phyloP scores from a whole-genome alignment of 2,797 vertebrate species.

The Poecilia wingei region DNA sequence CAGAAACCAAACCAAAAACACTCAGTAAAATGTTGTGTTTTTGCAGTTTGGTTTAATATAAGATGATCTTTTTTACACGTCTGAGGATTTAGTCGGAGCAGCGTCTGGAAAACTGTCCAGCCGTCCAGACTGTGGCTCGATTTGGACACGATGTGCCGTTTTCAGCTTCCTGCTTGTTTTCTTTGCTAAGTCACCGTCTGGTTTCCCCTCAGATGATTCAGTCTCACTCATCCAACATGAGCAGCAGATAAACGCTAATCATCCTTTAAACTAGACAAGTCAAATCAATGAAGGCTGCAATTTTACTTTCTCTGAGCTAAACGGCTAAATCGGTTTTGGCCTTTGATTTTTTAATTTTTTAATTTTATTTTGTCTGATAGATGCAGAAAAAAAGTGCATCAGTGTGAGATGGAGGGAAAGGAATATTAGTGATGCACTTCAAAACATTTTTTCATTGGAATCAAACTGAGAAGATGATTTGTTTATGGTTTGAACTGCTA shows the following conservation, averaged over 20 bases:
- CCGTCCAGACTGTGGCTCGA: constrained; percentile 26
- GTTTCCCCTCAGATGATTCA: constrained; percentile 19
- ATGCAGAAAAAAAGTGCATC: background rate
- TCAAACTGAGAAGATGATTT: too few species aligned
- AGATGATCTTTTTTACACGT: background rate
- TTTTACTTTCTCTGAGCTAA: constrained; percentile 11
- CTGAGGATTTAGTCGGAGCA: constrained; percentile 8
- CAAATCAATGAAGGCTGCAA: background rate
- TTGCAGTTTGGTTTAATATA: background rate
- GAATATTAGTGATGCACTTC: background rate
- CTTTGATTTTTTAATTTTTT: background rate
- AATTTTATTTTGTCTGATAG: too few species aligned
- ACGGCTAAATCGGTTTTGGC: background rate
- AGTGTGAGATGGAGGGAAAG: background rate
- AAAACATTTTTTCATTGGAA: background rate
- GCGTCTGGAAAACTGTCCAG: constrained; percentile 20
- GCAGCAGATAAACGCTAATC: background rate
- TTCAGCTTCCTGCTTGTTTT: constrained; percentile 39
- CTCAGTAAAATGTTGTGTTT: too few species aligned
- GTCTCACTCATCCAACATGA: background rate
- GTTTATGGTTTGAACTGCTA: too few species aligned
- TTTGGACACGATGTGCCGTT: constrained; percentile 30
- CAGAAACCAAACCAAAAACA: too few species aligned
- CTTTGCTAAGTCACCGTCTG: constrained; percentile 42
- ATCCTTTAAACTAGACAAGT: background rate